Base-by-base conservation (phyloP, 37 sponge, comb jelly and placozoan species). In the Hormiphora californensis region DNA sequence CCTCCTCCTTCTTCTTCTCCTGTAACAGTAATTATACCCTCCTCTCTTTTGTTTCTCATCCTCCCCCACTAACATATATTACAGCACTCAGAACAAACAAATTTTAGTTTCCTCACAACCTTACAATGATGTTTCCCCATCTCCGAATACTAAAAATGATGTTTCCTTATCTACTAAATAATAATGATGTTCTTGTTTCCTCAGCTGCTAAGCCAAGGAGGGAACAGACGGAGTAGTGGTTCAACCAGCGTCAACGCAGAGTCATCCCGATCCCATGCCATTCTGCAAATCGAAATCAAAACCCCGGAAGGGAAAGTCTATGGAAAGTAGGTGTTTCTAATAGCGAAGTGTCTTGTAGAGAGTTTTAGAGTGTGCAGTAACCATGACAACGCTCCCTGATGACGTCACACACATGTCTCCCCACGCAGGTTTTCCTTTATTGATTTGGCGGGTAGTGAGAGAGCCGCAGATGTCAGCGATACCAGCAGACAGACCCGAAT, bases 181-280 rank as follows among this genome's bases (percentile, higher is more conserved):
- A n/a, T n/a, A n/a, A n/a, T n/a, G n/a, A n/a, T n/a, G n/a, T n/a
- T n/a, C n/a, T n/a, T n/a, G n/a, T n/a, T n/a, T n/a, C n/a, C n/a
- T 25, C 67, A 65, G 67, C 36, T 65, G 7, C 30, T 65, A 32
- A 65, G 35, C 36, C 67, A 32, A 32, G 67, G 67, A 65, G 67
- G 67, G 37, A 65, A 65, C 17, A 65, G 37, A 19, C 31, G 67
- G 37, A 65, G 67, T 33, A 65, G 67, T 32, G 98, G 98, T 8
- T 91, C 92, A 27, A 97, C 98, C 11, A 91, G 93, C 38, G 98
- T 94, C 65, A 97, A 97, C 86, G 92, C 93, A 69, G 90, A 94
- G 28, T 97, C 98, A 7, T 94, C 95, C 17, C 65, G 98, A 33
- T 97, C 98, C 2, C 98, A 97, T 85, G 98, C 98, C 5, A 88